Evolutionary conservation across 2,888 invertebrate genomes (phyloP).

Genomic region (Drosophila robusta): DNA sequence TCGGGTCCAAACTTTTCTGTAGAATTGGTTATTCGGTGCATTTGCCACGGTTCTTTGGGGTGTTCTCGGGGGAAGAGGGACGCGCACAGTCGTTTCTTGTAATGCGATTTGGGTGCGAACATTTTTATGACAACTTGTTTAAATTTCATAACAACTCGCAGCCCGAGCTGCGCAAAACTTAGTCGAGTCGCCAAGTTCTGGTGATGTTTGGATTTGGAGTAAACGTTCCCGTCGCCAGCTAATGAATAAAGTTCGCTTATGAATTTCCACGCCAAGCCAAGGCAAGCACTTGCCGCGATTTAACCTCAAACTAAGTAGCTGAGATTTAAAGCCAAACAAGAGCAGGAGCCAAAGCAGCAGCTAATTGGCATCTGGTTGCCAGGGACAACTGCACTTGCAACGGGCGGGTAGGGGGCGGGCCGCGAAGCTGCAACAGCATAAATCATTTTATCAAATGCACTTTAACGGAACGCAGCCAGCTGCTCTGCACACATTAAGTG

Average conservation of each 20-base stretch:
- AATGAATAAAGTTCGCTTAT: slow-evolving; percentile 76
- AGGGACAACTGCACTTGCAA: slow-evolving; percentile 5
- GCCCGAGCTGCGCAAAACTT: slow-evolving; percentile 58
- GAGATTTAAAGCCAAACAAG: slow-evolving; percentile 30
- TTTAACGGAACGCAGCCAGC: slow-evolving; percentile 2
- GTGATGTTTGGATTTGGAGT: slow-evolving; percentile 41
- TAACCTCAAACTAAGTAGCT: slow-evolving; percentile 33
- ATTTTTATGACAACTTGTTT: slow-evolving; percentile 81
- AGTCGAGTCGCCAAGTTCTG: slow-evolving; percentile 51
- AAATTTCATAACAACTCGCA: slow-evolving; percentile 69
- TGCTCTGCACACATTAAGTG: slow-evolving; percentile 4
- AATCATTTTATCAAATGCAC: slow-evolving; percentile 19
- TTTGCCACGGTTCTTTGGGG: slow-evolving; percentile 5
- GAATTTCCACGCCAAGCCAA: slow-evolving; percentile 43
- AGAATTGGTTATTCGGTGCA: slow-evolving; percentile 36
- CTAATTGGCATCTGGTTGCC: slow-evolving; percentile 40
- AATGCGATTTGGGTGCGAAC: slow-evolving; percentile 67
- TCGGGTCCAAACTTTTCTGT: slow-evolving; percentile 36
- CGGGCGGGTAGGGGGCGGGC: background rate
- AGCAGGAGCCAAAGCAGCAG: slow-evolving; percentile 9
- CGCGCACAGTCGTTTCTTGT: slow-evolving; percentile 36
- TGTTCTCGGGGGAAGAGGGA: background rate
- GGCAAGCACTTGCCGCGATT: slow-evolving; percentile 19
- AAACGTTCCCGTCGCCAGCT: slow-evolving; percentile 43
- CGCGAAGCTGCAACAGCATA: slow-evolving; percentile 16